phyloP scores from a whole-genome alignment of 2,888 invertebrate species.

The Athalia circularis region DNA sequence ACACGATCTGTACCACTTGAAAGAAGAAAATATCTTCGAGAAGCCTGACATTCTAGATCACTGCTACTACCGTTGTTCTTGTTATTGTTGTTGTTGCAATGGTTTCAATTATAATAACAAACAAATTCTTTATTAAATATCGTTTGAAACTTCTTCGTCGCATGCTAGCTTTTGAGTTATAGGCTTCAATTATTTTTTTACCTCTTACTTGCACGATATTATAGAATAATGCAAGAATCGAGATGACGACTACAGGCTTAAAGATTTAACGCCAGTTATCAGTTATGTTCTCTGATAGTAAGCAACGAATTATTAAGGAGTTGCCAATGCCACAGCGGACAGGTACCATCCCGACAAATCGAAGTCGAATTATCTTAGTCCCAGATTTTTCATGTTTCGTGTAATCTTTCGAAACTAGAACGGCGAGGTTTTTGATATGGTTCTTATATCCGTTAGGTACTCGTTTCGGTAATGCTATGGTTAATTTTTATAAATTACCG shows the following conservation, averaged over 20 bases:
- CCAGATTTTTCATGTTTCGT: not conserved
- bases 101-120: not conserved
- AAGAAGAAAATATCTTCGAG: not conserved
- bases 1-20: not conserved
- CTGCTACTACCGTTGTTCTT: slow-evolving; percentile 19
- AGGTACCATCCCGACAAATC: no score
- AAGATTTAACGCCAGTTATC: no score
- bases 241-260: no score
- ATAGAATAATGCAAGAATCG: not conserved
- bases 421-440: slow-evolving; percentile 44
- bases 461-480: slow-evolving; percentile 3
- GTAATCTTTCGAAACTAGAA: slow-evolving; percentile 13
- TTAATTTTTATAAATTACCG: slow-evolving; percentile 7
- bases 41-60: slow-evolving; percentile 7
- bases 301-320: no score
- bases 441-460: slow-evolving; percentile 34
- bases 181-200: not conserved
- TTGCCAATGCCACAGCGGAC: no score
- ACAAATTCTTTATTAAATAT: not conserved
- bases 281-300: no score
- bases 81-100: slow-evolving; percentile 10
- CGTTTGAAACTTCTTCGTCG: not conserved
- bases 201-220: not conserved
- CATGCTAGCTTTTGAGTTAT: slow-evolving; percentile 25
- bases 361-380: no score